Evolutionary conservation across 2,797 vertebrate species (phyloP).

Genomic region (Paguma larvata): DNA sequence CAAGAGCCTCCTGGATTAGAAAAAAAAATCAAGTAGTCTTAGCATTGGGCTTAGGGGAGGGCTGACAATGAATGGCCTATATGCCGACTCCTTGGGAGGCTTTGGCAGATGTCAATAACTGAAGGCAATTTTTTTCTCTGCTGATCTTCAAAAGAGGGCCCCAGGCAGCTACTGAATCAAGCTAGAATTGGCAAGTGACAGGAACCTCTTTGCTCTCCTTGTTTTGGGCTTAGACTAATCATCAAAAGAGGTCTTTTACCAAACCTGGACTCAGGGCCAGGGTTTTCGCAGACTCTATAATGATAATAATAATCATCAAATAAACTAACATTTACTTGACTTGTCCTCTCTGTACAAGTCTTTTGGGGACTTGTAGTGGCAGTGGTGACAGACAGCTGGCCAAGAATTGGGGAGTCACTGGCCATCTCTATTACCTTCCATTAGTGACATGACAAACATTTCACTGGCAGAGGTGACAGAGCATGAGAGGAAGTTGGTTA

Average conservation of each 20-base stretch:
- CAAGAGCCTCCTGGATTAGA: background rate
- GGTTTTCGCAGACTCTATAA: background rate
- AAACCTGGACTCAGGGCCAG: background rate
- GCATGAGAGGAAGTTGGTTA: background rate
- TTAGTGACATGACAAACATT: slow-evolving; percentile 22
- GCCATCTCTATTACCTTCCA: background rate
- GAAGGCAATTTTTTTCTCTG: background rate
- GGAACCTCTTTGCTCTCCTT: background rate
- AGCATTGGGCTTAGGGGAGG: background rate
- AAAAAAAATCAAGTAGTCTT: background rate
- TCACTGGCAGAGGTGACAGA: background rate
- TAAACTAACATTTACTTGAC: background rate
- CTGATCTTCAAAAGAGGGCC: background rate
- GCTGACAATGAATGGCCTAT: background rate
- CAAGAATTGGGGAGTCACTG: background rate
- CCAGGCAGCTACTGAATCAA: background rate
- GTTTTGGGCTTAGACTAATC: background rate
- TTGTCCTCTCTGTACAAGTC: background rate
- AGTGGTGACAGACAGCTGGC: slow-evolving; percentile 27
- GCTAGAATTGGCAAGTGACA: background rate
- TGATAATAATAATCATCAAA: background rate
- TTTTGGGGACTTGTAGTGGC: background rate
- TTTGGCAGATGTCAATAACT: background rate
- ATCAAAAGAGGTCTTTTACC: background rate
- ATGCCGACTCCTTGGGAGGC: no score